A percentile compares a stretch with the other conserved stretches of the same genome.
Evolutionary conservation across 2,797 vertebrate species (phyloP).

Genomic region (Cichlasoma orientale): DNA sequence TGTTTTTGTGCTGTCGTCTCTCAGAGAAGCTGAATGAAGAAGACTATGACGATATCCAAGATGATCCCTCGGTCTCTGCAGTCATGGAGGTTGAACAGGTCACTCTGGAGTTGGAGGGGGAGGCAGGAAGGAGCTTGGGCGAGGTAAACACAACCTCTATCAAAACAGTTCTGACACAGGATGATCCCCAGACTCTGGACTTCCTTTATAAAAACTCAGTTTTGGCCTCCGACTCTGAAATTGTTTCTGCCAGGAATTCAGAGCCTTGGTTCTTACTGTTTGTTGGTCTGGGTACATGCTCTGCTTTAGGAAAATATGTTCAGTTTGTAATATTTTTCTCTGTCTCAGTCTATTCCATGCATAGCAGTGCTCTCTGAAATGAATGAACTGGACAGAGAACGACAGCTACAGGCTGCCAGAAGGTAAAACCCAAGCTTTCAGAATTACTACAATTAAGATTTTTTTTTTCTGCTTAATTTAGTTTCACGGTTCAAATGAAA

Average conservation of each 20-base stretch:
- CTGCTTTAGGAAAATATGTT: conserved; percentile 3
- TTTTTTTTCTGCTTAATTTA: not conserved
- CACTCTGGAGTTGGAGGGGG: conserved; percentile 62
- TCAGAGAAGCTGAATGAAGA: conserved; percentile 83
- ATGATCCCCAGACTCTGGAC: conserved; percentile 72
- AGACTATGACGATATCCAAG: conserved; percentile 80
- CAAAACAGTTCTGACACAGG: conserved; percentile 71
- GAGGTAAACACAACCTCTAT: conserved; percentile 75
- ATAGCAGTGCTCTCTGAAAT: conserved; percentile 77
- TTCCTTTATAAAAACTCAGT: conserved; percentile 62
- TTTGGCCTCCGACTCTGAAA: conserved; percentile 42
- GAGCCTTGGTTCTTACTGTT: conserved; percentile 17
- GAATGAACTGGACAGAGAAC: conserved; percentile 70
- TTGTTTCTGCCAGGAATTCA: conserved; percentile 15
- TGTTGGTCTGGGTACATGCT: not conserved
- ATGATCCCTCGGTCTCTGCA: conserved; percentile 75
- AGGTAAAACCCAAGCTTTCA: conserved; percentile 52
- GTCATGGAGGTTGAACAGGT: conserved; percentile 80
- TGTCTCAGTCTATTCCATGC: conserved; percentile 74
- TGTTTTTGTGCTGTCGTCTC: conserved; percentile 8
- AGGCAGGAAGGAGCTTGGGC: conserved; percentile 78
- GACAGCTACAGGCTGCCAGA: conserved; percentile 47
- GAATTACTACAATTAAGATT: not conserved
- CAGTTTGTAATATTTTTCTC: not conserved
- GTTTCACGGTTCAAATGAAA: not conserved